Conservation (phyloP, 1,140 invertebrate genomes). For the Parasteatoda tepidariorum region DNA sequence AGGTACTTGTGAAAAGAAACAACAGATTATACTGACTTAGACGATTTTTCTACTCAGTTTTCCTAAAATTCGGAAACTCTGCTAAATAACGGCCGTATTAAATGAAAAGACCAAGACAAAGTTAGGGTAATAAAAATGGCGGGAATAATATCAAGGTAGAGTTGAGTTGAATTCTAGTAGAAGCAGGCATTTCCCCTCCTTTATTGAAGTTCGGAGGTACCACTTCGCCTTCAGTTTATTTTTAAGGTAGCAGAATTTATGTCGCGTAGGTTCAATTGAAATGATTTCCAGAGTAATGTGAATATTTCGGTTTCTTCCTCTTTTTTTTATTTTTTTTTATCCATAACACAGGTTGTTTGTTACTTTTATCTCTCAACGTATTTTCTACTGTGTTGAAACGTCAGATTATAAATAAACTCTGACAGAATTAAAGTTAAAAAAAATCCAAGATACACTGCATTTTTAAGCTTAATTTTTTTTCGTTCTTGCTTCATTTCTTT, state of each 20-base stretch:
- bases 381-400: too few relatives aligned
- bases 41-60: background rate
- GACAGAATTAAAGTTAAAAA: too few relatives aligned
- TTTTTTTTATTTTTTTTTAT: slow-evolving; percentile 31
- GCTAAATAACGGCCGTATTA: slow-evolving; percentile 59
- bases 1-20: too few relatives aligned
- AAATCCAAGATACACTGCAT: too few relatives aligned
- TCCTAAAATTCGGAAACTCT: background rate
- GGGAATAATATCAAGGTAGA: slow-evolving; percentile 52
- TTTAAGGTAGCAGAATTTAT: slow-evolving; percentile 20
- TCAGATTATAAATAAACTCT: too few relatives aligned
- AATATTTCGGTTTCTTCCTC: background rate
- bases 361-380: too few relatives aligned
- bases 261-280: slow-evolving; percentile 49
- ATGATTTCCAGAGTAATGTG: background rate
- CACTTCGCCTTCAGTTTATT: slow-evolving; percentile 36
- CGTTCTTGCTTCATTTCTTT: too few relatives aligned
- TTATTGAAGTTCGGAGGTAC: slow-evolving; percentile 47
- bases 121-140: slow-evolving; percentile 55
- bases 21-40: background rate
- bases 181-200: slow-evolving; percentile 42
- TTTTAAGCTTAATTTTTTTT: too few relatives aligned
- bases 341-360: slow-evolving; percentile 24
- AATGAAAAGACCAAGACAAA: slow-evolving; percentile 58
- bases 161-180: slow-evolving; percentile 44